Evolutionary conservation across 23 tunicate species (phyloP).

Genomic region (Phallusia fumigata): DNA sequence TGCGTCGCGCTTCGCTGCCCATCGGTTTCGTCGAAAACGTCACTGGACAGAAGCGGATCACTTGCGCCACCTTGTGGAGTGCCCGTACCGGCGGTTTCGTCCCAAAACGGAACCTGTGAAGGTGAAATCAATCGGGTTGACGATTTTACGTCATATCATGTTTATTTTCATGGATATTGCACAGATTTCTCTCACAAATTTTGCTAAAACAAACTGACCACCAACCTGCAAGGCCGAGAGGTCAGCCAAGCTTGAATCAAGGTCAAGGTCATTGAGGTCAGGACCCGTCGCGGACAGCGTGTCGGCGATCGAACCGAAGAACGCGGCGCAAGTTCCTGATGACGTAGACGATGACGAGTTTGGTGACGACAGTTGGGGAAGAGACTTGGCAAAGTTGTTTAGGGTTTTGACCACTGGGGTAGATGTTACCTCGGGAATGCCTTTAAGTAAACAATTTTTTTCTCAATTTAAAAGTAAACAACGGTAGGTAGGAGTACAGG

Average conservation of each 20-base stretch:
- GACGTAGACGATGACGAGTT: conserved; percentile 43
- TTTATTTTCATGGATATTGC: no score
- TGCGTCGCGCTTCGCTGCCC: conserved; percentile 5
- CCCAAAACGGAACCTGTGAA: conserved; percentile 75
- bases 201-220: background rate
- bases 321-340: conserved; percentile 37
- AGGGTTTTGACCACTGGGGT: conserved; percentile 16
- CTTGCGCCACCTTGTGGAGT: conserved; percentile 19
- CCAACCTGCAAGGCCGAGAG: conserved; percentile 77
- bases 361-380: conserved; percentile 24
- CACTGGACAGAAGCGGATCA: conserved; percentile 16
- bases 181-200: no score
- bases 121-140: no score
- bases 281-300: conserved; percentile 16
- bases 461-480: no score
- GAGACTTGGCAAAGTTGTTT: background rate
- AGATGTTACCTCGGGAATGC: conserved; percentile 31
- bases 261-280: conserved; percentile 56
- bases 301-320: conserved; percentile 61
- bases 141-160: no score
- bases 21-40: conserved; percentile 32
- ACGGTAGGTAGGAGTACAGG: background rate
- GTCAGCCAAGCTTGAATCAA: conserved; percentile 88
- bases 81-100: conserved; percentile 21
- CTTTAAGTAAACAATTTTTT: conserved; percentile 29